A percentile compares a stretch with the other conserved stretches of the same genome.
Conservation (phyloP, 2,113 vertebrate genomes). For the Heterochromis multidens region DNA sequence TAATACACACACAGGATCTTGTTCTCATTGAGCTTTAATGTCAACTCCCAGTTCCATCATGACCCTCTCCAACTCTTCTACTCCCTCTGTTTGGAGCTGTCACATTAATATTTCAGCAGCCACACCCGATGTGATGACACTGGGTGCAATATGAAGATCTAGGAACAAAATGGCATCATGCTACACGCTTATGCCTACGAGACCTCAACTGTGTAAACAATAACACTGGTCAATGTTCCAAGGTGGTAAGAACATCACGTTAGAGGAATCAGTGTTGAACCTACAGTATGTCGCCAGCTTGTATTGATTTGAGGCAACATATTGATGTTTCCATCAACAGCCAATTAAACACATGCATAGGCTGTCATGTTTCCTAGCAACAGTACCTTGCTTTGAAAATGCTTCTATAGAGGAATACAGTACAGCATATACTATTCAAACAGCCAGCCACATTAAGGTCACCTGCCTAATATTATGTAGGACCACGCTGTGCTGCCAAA, state of each 20-base stretch:
- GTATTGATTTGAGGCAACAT: background rate
- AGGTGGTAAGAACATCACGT: background rate
- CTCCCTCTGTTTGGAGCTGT: conserved; percentile 34
- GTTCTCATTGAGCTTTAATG: conserved; percentile 25
- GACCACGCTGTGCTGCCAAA: background rate
- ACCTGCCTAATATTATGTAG: background rate
- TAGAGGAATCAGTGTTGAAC: background rate
- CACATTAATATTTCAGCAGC: conserved; percentile 35
- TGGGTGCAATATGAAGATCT: conserved; percentile 22
- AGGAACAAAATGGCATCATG: conserved; percentile 17
- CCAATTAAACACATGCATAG: background rate
- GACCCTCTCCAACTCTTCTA: conserved; percentile 23
- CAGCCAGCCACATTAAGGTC: background rate
- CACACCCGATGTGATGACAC: conserved; percentile 52
- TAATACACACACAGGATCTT: background rate
- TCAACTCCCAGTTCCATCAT: conserved; percentile 2
- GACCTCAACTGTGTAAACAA: background rate
- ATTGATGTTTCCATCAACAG: background rate
- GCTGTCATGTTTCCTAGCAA: conserved; percentile 4
- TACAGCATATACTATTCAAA: background rate
- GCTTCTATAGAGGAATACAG: background rate
- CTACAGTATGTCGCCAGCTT: background rate
- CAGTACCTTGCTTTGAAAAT: background rate
- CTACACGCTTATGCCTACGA: background rate
- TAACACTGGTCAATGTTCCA: background rate